Percentiles rank a stretch among this genome's conserved stretches.
phyloP scores from a whole-genome alignment of 2,113 vertebrate genomes.

The Quiscalus mexicanus region DNA sequence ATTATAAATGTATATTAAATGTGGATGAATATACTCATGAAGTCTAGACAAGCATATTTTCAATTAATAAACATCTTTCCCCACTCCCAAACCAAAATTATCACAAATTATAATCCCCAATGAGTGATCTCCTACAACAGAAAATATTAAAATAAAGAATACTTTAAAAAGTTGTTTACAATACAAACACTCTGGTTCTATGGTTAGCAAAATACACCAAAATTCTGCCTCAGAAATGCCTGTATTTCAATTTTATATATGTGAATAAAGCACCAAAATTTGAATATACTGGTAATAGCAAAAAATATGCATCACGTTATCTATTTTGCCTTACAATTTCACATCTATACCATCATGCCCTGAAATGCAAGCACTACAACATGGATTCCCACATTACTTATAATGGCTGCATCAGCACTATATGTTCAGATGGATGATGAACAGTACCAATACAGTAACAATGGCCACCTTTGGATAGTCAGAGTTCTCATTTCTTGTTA shows the following conservation, averaged over 20 bases:
- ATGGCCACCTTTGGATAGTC: neutral
- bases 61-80: neutral
- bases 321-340: neutral
- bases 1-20: neutral
- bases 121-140: neutral
- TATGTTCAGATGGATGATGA: neutral
- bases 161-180: constrained; percentile 32
- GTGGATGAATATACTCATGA: neutral
- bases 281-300: neutral
- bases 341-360: neutral
- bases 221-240: neutral
- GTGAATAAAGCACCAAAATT: neutral
- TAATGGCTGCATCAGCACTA: neutral
- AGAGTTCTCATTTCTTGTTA: neutral
- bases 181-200: neutral
- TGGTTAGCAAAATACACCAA: neutral
- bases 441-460: neutral
- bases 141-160: constrained; percentile 36
- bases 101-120: neutral
- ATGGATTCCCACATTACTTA: neutral
- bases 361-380: neutral
- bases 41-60: neutral
- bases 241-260: constrained; percentile 4
- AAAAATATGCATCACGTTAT: neutral
- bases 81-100: neutral